Evolutionary conservation across 2,797 vertebrate genomes (phyloP).

Genomic region (Gambelia wislizenii): DNA sequence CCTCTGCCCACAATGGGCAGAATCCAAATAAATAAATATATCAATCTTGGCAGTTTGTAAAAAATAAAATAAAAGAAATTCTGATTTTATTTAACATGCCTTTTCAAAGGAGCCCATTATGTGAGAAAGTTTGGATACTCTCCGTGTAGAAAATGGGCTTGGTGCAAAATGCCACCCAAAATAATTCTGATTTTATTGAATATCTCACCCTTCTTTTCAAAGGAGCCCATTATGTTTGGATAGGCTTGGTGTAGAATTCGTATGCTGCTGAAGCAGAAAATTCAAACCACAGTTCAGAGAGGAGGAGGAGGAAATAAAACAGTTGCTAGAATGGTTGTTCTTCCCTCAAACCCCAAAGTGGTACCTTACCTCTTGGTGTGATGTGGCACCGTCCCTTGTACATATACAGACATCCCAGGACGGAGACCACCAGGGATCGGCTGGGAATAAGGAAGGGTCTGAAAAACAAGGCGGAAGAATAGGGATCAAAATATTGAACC

Average conservation of each 20-base stretch:
- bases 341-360: background rate
- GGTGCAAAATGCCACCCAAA: background rate
- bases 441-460: conserved; percentile 83
- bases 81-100: too few relatives aligned
- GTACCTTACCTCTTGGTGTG: conserved; percentile 78
- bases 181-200: too few relatives aligned
- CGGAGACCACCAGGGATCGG: conserved; percentile 84
- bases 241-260: background rate
- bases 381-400: conserved; percentile 81
- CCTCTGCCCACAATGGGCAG: background rate
- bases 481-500: background rate
- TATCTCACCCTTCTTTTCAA: too few relatives aligned
- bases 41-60: too few relatives aligned
- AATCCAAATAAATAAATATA: background rate
- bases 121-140: too few relatives aligned
- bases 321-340: accelerated
- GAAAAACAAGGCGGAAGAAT: background rate
- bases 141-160: too few relatives aligned
- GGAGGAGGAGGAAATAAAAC: too few relatives aligned
- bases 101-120: too few relatives aligned
- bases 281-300: too few relatives aligned
- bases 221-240: background rate
- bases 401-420: conserved; percentile 80
- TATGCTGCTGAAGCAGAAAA: background rate
- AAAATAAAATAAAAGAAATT: too few relatives aligned